Evolutionary conservation across 2,888 invertebrate genomes (phyloP), one percentile per base, ranked within the genome.

Genomic region (Suillia variegata): DNA sequence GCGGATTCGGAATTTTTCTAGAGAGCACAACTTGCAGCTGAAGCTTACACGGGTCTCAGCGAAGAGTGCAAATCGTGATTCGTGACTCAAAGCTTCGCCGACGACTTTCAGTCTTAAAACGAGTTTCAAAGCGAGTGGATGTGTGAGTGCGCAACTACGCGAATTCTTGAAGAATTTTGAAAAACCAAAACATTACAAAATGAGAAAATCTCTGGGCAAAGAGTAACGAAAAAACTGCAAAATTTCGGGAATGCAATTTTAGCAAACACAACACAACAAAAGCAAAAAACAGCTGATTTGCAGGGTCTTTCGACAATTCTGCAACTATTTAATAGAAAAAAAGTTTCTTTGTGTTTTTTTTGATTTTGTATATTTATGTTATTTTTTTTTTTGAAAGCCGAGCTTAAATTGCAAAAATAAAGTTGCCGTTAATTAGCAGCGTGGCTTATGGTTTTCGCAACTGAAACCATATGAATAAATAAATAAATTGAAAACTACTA

Each of bases 21-120:
- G n/a, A n/a, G n/a, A n/a, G n/a, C n/a, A n/a, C n/a, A n/a, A n/a
- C n/a, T n/a, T n/a, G n/a, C n/a, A n/a, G n/a, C n/a, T n/a, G n/a
- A n/a, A n/a, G n/a, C n/a, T n/a, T n/a, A n/a, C n/a, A n/a, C n/a
- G n/a, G n/a, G n/a, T n/a, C n/a, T n/a, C n/a, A n/a, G n/a, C n/a
- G n/a, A n/a, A n/a, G n/a, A n/a, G n/a, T n/a, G n/a, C n/a, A n/a
- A n/a, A n/a, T n/a, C n/a, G n/a, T 12, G 31, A 6, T 31, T 12
- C 12, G 31, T 31, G 31, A 31, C 31, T 31, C 31, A 31, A 31
- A 31, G 31, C 31, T 6, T 31, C 12, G 31, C 31, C 31, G n/a
- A n/a, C n/a, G 51, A 47, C 50, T 51, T 65, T 75, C 69, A 77
- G 76, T 77, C 68, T 74, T 61, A 69, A 74, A 77, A 75, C 78